phyloP scores from a whole-genome alignment of 1,140 invertebrate genomes.

The Mamestra configurata region DNA sequence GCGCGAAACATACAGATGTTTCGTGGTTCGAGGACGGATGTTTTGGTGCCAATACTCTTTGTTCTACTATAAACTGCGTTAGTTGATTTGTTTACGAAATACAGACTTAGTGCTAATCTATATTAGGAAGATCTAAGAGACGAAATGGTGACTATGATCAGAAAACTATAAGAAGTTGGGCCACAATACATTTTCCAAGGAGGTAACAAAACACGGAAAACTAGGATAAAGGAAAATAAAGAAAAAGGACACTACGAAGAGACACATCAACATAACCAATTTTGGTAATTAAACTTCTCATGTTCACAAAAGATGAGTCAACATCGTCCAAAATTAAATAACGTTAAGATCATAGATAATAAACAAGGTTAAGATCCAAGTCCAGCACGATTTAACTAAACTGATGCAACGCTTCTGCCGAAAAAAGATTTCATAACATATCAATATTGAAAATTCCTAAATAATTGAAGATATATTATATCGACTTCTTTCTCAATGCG shows the following conservation, averaged over 20 bases:
- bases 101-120: neutral
- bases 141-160: no score
- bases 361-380: neutral
- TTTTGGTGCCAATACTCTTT: neutral
- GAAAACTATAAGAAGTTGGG: no score
- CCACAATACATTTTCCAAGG: no score
- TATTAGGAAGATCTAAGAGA: no score
- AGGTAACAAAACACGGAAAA: no score
- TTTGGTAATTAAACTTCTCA: neutral
- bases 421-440: neutral
- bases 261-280: neutral
- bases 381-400: neutral
- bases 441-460: neutral
- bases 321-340: neutral
- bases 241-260: no score
- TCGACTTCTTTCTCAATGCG: neutral
- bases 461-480: neutral
- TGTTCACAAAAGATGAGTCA: neutral
- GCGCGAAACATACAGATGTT: neutral
- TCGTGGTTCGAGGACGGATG: neutral
- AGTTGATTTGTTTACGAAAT: neutral
- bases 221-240: no score
- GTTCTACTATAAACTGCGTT: neutral
- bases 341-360: no score
- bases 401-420: no score